A percentile compares a stretch with the other conserved stretches of the same genome.
These are phyloP conservation scores for Agelas oroides DNA, from an alignment of 37 sponge, comb jelly and placozoan species.

Conservation along the genomic window DNA sequence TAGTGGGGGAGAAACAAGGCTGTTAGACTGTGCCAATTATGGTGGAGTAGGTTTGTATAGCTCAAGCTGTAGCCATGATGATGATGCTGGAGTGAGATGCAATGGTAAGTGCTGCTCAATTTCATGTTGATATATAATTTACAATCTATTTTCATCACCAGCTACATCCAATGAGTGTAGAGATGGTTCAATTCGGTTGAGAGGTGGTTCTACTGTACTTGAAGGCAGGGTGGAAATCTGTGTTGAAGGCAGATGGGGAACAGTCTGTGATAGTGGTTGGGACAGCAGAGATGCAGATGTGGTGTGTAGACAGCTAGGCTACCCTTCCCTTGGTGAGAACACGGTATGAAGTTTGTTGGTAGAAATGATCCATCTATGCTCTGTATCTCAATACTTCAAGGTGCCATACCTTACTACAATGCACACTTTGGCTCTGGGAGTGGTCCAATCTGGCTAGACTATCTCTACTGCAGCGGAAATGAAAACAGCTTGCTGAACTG, in stretches of 20 bases:
- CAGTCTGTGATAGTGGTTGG: not conserved
- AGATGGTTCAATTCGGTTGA: not conserved
- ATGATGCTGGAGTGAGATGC: too few relatives aligned
- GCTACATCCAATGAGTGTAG: not conserved
- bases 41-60: too few relatives aligned
- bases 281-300: not conserved
- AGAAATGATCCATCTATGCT: too few relatives aligned
- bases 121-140: too few relatives aligned
- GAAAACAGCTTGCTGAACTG: conserved; percentile 2
- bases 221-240: not conserved
- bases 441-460: not conserved
- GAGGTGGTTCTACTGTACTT: not conserved
- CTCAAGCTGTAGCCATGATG: too few relatives aligned
- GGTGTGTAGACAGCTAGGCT: not conserved
- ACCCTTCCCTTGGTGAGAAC: too few relatives aligned
- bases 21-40: too few relatives aligned
- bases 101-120: too few relatives aligned
- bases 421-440: not conserved
- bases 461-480: not conserved
- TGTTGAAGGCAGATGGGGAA: not conserved
- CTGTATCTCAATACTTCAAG: not conserved
- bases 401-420: conserved; percentile 10
- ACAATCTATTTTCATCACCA: too few relatives aligned
- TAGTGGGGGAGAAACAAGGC: too few relatives aligned
- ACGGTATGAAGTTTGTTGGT: too few relatives aligned